Base-by-base conservation (phyloP, 2,113 vertebrate genomes). In the Trinectes maculatus region DNA sequence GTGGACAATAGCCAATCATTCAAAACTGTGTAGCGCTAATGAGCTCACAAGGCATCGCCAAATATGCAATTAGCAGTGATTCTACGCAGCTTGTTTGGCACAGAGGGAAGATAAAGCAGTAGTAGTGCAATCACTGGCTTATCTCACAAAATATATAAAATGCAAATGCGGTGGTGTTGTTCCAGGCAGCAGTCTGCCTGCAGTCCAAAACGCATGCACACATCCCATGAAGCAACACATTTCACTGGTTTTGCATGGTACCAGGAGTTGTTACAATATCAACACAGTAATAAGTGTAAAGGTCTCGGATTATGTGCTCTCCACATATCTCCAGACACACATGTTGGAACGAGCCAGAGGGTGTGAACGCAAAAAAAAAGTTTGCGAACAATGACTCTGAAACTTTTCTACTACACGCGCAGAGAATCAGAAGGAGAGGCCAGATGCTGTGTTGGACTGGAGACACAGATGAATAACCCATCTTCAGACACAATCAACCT, bases 1-100 rank as follows among this genome's bases (percentile, higher is more conserved):
- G 44, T 33, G 49, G 69, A 85, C 81, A 78, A 79, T 65, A 46
- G 40, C 18, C 68, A 69, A 57, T 78, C 64, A 69, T 37, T 84
- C 40, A 77, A 73, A 79, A 59, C 13, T 51, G 39, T 48, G 21
- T 7, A 8, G 34, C 57, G 21, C 48, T 48, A 69, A 61, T 59
- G 44, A 73, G 37, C 66, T 48, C 48, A 66, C 42, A 62, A 62
- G 47, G 49, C 59, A 53, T 29, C 18, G 34, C 3, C 57, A 52
- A 67, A 81, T 70, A 21, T 5, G 10, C 25, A 79, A 77, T 87
- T 40, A 70, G 43, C 24, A 40, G 25, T 15, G 0, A 31, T 69
- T 68, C 31, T 24, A 19, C 59, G 59, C 40, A 49, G 28, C 55
- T 19, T 62, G 46, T 63, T 74, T 54, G 54, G 24, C 48, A 58